A percentile compares a stretch with the other conserved stretches of the same genome.
phyloP scores from a whole-genome alignment of 2,113 vertebrate genomes.

The Macrotis lagotis region DNA sequence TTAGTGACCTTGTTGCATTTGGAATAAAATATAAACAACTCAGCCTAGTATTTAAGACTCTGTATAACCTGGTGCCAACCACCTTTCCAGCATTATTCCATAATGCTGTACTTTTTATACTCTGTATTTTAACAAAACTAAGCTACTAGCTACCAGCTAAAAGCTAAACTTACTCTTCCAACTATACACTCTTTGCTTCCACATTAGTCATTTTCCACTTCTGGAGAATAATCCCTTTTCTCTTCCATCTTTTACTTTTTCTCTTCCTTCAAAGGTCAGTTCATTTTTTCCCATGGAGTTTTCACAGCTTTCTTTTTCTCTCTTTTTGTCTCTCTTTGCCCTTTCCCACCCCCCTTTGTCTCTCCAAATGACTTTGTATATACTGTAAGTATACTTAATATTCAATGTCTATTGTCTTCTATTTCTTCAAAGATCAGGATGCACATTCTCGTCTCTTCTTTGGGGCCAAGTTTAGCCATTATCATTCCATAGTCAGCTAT shows the following conservation, averaged over 20 bases:
- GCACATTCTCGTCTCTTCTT: not conserved
- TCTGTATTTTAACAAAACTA: not conserved
- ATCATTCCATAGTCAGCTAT: not conserved
- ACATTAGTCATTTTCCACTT: not conserved
- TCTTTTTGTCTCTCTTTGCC: not conserved
- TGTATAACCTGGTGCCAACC: not conserved
- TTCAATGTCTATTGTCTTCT: not conserved
- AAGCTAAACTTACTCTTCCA: not conserved
- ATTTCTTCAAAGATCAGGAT: not conserved
- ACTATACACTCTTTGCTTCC: not conserved
- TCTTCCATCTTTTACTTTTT: not conserved
- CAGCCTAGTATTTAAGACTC: not conserved
- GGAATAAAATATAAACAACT: not conserved
- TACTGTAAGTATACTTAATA: not conserved
- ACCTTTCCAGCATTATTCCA: not conserved
- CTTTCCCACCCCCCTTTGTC: too few species aligned
- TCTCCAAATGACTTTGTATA: not conserved
- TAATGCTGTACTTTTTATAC: not conserved
- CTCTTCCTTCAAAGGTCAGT: not conserved
- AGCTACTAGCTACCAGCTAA: not conserved
- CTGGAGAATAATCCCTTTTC: not conserved
- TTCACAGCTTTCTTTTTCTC: not conserved
- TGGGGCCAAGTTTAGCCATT: not conserved
- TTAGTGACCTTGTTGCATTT: not conserved
- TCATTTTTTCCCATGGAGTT: not conserved